phyloP scores from a whole-genome alignment of 1,140 invertebrate genomes.

The Euura saliciscinereae region DNA sequence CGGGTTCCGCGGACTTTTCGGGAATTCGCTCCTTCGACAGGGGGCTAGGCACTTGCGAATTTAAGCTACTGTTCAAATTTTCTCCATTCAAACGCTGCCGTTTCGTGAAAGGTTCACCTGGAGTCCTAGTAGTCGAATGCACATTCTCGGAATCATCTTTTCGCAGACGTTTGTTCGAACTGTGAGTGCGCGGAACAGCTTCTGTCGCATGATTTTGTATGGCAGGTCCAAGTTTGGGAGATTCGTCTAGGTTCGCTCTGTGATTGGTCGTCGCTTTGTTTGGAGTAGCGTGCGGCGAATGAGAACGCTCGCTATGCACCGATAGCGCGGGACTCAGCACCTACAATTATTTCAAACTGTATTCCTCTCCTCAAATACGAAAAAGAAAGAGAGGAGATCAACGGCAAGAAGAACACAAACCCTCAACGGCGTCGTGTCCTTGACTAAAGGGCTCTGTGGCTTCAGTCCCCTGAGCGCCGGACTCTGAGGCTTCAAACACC shows the following conservation, averaged over 20 bases:
- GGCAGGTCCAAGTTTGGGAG: conserved; percentile 34
- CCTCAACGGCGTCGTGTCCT: conserved; percentile 46
- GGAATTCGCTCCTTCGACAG: conserved; percentile 7
- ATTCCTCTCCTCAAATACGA: not conserved
- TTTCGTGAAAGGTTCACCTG: conserved; percentile 40
- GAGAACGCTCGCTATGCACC: conserved; percentile 51
- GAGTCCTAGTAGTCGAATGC: conserved; percentile 12
- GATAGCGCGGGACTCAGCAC: conserved; percentile 53
- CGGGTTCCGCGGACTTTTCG: conserved; percentile 18
- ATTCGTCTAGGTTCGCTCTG: conserved; percentile 40
- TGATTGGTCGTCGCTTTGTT: conserved; percentile 47
- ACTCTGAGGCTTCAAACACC: conserved; percentile 50
- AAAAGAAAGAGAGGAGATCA: not conserved
- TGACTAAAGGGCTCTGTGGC: conserved; percentile 54
- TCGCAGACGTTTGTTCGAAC: conserved; percentile 67
- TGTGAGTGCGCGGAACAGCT: conserved; percentile 66
- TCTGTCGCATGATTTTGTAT: conserved; percentile 52
- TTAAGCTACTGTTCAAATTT: conserved; percentile 42
- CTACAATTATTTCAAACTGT: conserved; percentile 26
- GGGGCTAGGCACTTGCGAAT: conserved; percentile 59
- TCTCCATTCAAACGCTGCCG: conserved; percentile 56
- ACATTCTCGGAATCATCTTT: conserved; percentile 54
- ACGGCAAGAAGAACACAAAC: conserved; percentile 32
- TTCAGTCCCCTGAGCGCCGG: conserved; percentile 48
- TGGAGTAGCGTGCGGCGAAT: conserved; percentile 49